Evolutionary conservation across 2,797 vertebrate genomes (phyloP), one percentile per base, ranked within the genome.

Genomic region (Champsocephalus gunnari): DNA sequence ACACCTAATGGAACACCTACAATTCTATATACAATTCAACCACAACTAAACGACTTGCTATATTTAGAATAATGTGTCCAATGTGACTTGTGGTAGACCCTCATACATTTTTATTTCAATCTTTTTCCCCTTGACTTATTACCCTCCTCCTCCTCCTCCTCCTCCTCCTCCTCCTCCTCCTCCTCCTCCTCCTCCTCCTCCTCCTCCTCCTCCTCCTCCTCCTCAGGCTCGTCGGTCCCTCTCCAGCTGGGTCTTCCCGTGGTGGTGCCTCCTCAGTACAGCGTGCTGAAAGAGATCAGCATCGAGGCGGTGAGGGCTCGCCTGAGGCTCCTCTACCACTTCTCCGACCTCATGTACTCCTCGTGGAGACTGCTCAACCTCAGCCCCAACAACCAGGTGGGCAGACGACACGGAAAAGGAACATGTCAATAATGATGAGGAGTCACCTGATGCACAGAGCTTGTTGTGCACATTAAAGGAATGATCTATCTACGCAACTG

Each of bases 311-410:
- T 96, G 4, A 86, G 92, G 60, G 91, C 92, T 17, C 94, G 95
- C 0, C 93, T 96, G 1, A 82, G 94, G 3, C 92, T 96, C 63
- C 94, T 96, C 56, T 94, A 95, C 84, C 95, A 96, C 91, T 96
- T 96, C 92, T 96, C 95, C 1, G 95, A 96, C 84, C 94, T 96
- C 79, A 96, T 96, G 95, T 96, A 96, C 87, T 95, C 94, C 21
- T 96, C 95, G 0, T 96, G 95, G 95, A 85, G 95, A 24, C 90
- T 96, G 2, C 90, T 96, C 51, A 95, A 96, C 92, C 94, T 96
- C 75, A 94, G 94, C 72, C 93, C 95, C 62, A 93, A 90, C 83
- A 94, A 92, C 89, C 95, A 96, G 94, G 95, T 95, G 24, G 21
- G 57, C 8, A 0, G 3, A 34, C 28, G n/a, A 13, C 45, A 43